These are phyloP conservation scores for Napeogenes inachia DNA, from an alignment of 2,888 invertebrate genomes.

Conservation along the genomic window DNA sequence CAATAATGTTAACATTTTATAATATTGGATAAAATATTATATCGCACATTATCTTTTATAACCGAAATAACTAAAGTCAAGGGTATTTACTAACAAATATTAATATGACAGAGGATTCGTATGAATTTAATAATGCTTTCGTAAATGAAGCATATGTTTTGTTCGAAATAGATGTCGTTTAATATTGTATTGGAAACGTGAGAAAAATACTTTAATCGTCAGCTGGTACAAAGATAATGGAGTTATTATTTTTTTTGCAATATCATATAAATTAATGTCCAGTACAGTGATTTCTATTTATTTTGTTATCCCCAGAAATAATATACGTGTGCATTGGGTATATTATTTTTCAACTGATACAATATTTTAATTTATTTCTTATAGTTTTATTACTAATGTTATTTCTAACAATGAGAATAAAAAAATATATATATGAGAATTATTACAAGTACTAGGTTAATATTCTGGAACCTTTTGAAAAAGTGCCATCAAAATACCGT, in stretches of 20 bases:
- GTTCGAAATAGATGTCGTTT: constrained; percentile 8
- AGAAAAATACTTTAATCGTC: constrained; percentile 40
- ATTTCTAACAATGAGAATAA: no score
- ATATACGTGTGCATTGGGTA: constrained; percentile 35
- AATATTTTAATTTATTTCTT: not conserved
- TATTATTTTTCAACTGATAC: constrained; percentile 18
- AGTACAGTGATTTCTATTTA: constrained; percentile 24
- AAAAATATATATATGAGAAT: no score
- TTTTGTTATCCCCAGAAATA: constrained; percentile 16
- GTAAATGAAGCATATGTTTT: constrained; percentile 1
- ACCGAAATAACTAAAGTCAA: no score
- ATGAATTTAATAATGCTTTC: constrained; percentile 13
- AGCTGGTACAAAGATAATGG: constrained; percentile 43
- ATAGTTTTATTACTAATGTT: not conserved
- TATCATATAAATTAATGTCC: constrained; percentile 19
- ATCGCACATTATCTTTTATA: no score
- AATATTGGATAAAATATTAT: no score
- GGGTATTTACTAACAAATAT: no score
- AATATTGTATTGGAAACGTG: constrained; percentile 34
- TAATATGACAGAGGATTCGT: no score
- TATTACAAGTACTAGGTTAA: no score
- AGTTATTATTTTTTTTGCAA: constrained; percentile 45
- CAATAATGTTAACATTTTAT: no score
- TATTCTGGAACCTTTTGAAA: no score
- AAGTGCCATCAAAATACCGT: no score